A percentile compares a stretch with the other conserved stretches of the same genome.
Conservation (phyloP, 2,797 vertebrate genomes). For the Remorina albescens region DNA sequence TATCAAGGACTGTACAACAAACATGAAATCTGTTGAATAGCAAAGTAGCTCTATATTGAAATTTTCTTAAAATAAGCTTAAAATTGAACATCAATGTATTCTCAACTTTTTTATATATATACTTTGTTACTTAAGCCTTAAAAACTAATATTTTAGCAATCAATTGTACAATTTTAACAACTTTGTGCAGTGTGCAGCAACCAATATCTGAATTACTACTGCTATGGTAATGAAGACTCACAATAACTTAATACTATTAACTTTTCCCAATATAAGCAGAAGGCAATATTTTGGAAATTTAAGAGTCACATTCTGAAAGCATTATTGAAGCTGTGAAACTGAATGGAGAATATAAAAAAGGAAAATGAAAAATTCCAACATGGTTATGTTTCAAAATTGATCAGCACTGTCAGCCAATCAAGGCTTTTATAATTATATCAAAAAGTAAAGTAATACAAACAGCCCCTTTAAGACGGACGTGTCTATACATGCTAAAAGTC, state of each 20-base stretch:
- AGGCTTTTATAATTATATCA: neutral
- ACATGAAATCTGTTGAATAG: neutral
- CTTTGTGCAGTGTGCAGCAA: too few species aligned
- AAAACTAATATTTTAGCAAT: too few species aligned
- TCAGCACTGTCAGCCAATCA: neutral
- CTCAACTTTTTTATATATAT: too few species aligned
- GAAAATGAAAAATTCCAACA: neutral
- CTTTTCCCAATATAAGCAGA: too few species aligned
- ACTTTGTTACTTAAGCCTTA: too few species aligned
- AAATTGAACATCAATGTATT: too few species aligned
- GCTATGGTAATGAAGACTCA: too few species aligned
- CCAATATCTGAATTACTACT: too few species aligned
- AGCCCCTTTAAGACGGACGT: neutral
- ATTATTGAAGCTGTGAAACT: neutral
- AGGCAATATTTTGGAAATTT: too few species aligned
- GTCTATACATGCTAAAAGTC: neutral
- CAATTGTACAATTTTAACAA: too few species aligned
- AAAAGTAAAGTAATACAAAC: conserved; percentile 5
- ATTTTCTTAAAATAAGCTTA: neutral
- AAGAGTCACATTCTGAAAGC: too few species aligned
- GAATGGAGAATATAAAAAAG: neutral
- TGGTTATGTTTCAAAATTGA: neutral
- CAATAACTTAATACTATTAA: too few species aligned
- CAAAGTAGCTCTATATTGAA: neutral
- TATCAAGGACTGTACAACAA: neutral